Conservation (phyloP, 1,140 invertebrate genomes). For the Mactra quadrangularis region DNA sequence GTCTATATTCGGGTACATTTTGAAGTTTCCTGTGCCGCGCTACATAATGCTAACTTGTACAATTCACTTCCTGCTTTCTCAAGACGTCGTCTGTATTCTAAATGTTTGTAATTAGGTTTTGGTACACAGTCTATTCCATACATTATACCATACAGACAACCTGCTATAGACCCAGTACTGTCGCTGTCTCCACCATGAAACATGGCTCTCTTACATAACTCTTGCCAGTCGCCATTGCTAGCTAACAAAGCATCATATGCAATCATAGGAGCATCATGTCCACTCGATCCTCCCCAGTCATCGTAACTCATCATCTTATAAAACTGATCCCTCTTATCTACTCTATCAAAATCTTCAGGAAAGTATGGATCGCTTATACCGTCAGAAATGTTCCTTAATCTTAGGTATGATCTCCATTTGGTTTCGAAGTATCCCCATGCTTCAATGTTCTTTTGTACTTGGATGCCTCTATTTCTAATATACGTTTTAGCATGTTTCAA, state of each 20-base stretch:
- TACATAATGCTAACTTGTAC: slow-evolving; percentile 30
- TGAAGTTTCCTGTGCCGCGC: not conserved
- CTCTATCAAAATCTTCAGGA: slow-evolving; percentile 72
- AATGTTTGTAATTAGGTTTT: slow-evolving; percentile 68
- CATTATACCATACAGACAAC: slow-evolving; percentile 79
- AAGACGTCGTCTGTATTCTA: slow-evolving; percentile 68
- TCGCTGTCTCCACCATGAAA: slow-evolving; percentile 83
- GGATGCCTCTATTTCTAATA: slow-evolving; percentile 63
- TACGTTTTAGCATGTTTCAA: slow-evolving; percentile 49
- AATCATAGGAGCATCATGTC: slow-evolving; percentile 83
- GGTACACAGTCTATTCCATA: slow-evolving; percentile 79
- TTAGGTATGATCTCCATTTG: slow-evolving; percentile 79
- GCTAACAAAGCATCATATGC: slow-evolving; percentile 82
- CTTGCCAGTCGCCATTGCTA: slow-evolving; percentile 74
- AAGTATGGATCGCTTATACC: slow-evolving; percentile 73
- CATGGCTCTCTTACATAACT: slow-evolving; percentile 79
- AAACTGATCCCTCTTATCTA: slow-evolving; percentile 79
- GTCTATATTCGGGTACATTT: not conserved
- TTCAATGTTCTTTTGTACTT: slow-evolving; percentile 76
- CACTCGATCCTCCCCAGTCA: slow-evolving; percentile 81
- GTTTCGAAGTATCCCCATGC: slow-evolving; percentile 79
- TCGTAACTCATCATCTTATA: slow-evolving; percentile 76
- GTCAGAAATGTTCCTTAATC: slow-evolving; percentile 70
- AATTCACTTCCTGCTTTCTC: slow-evolving; percentile 57
- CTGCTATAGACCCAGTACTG: slow-evolving; percentile 82